Conservation (phyloP, 2,888 invertebrate species). For the Scrobipalpa atriplicella region DNA sequence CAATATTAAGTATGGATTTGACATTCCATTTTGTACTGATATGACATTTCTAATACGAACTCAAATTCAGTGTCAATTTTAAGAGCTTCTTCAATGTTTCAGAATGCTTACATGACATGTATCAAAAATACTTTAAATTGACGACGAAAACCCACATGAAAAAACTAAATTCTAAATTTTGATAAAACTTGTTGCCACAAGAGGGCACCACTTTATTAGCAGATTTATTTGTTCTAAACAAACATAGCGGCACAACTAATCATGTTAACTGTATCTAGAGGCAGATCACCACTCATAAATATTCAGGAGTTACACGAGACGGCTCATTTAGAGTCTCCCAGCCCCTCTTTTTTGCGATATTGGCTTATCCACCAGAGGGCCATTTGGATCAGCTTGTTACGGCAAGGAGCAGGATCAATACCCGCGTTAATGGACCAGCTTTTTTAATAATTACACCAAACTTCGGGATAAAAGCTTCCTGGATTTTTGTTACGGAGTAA, state of each 20-base stretch:
- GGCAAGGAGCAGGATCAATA: constrained; percentile 65
- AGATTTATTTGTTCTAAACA: constrained; percentile 23
- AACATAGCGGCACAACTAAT: constrained; percentile 47
- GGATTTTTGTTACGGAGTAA: constrained; percentile 18
- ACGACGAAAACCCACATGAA: too few relatives aligned
- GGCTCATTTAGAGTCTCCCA: constrained; percentile 72
- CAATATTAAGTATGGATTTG: too few relatives aligned
- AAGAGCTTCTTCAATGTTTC: not conserved
- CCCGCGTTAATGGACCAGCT: constrained; percentile 69
- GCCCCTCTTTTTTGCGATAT: constrained; percentile 79
- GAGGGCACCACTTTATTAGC: not conserved
- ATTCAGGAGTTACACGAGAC: constrained; percentile 77
- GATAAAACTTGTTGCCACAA: not conserved
- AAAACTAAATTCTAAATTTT: too few relatives aligned
- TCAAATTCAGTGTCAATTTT: not conserved
- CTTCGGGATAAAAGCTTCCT: constrained; percentile 40
- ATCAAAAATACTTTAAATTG: too few relatives aligned
- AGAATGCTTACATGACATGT: too few relatives aligned
- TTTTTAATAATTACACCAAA: constrained; percentile 71
- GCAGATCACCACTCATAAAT: constrained; percentile 74
- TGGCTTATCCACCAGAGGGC: constrained; percentile 76
- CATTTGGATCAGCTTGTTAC: constrained; percentile 65
- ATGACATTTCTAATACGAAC: too few relatives aligned
- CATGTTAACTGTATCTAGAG: constrained; percentile 60
- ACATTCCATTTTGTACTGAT: too few relatives aligned